Evolutionary conservation across 2,888 invertebrate species (phyloP), one percentile per base, ranked within the genome.

Genomic region (Galerucella nymphaeae): DNA sequence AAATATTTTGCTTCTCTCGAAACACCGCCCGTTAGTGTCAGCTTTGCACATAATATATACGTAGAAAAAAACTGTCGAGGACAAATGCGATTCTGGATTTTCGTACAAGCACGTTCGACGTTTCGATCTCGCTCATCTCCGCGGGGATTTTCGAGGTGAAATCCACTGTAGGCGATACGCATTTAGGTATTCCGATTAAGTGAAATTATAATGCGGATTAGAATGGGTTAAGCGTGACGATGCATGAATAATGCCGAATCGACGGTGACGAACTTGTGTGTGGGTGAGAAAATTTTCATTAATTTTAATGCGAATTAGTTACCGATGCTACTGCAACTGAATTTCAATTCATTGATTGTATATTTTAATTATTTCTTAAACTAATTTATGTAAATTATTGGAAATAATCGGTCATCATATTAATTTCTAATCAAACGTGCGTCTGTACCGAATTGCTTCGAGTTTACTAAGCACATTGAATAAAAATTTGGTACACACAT

Each of bases 91-190:
- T 88, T 70, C 88, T 86, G 75, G 88, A 88, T 78, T 83, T 87
- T 82, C 87, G 88, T 8, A 90, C 91, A 77, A 91, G 90, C 48
- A 92, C 92, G 48, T 93, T 93, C 84, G 92, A 93, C 86, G 93
- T 93, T 14, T 93, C 92, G 41, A 89, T 93, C 75, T 85, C 93
- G 72, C 89, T 90, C 69, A 91, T 93, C 81, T 91, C 91, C 80
- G 91, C 91, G 78, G 92, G 92, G 13, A 85, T 87, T 38, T 92
- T 92, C 84, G 91, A 92, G 82, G 90, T 90, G 13, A 87, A 87
- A 78, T 83, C 90, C 0, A 90, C 90, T 0, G 88, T 90, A 2
- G 90, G 90, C 10, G 90, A 91, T 80, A 90, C 90, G 1, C 90
- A 90, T 82, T 75, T 83, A 63, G 81, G 81, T 80, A 75, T 53